phyloP scores from a whole-genome alignment of 2,113 vertebrate genomes.

The Manacus vitellinus region DNA sequence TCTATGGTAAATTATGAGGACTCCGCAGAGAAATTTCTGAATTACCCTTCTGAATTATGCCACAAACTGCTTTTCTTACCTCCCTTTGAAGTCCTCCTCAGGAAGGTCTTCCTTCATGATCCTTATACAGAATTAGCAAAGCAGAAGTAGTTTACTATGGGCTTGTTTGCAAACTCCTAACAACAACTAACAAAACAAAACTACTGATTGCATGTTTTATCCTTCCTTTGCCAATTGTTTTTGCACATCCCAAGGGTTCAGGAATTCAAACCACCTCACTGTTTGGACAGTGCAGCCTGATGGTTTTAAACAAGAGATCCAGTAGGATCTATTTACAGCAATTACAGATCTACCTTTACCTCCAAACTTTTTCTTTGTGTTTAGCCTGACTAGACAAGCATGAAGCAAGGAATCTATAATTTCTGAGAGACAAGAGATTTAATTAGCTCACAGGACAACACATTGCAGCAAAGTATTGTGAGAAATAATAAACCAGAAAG shows the following conservation, averaged over 20 bases:
- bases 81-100: background rate
- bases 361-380: background rate
- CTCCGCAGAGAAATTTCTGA: background rate
- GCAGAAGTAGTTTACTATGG: background rate
- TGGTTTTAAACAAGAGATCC: background rate
- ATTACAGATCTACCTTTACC: background rate
- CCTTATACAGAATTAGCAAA: background rate
- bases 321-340: background rate
- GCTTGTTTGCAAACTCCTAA: background rate
- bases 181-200: background rate
- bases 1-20: background rate
- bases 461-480: background rate
- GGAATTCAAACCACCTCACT: background rate
- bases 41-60: background rate
- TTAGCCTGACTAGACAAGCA: background rate
- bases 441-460: background rate
- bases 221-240: background rate
- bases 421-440: background rate
- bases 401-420: background rate
- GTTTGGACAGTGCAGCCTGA: background rate
- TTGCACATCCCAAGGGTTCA: background rate
- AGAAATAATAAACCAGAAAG: background rate
- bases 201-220: background rate
- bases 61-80: background rate
- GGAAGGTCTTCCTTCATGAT: background rate